These are phyloP conservation scores for Montipora capricornis DNA, from an alignment of 64 coral and sea anemone genomes.

Conservation along the genomic window DNA sequence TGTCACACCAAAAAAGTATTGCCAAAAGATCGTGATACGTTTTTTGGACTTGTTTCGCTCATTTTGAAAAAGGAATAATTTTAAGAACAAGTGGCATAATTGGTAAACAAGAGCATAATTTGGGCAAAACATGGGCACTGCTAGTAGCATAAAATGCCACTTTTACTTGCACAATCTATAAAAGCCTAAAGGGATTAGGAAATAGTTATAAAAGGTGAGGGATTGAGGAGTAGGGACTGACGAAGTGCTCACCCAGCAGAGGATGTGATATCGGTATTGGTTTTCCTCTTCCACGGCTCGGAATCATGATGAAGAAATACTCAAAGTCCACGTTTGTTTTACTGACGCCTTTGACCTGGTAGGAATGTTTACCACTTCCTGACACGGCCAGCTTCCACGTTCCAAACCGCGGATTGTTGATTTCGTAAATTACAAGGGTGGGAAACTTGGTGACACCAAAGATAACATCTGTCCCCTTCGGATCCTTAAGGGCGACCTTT, in stretches of 20 bases:
- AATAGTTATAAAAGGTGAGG: background rate
- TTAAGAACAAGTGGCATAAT: too few species aligned
- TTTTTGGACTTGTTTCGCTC: too few species aligned
- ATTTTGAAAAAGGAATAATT: too few species aligned
- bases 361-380: slow-evolving; percentile 51
- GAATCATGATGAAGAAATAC: slow-evolving; percentile 62
- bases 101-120: too few species aligned
- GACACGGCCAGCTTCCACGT: slow-evolving; percentile 51
- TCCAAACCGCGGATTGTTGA: slow-evolving; percentile 64
- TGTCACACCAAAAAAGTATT: too few species aligned
- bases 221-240: background rate
- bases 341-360: slow-evolving; percentile 58
- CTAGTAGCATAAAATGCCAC: too few species aligned
- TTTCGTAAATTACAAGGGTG: slow-evolving; percentile 66
- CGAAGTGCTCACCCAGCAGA: slow-evolving; percentile 34
- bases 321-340: slow-evolving; percentile 72
- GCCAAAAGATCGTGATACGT: too few species aligned
- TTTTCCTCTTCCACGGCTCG: background rate
- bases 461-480: slow-evolving; percentile 12
- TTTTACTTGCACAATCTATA: too few species aligned
- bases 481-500: slow-evolving; percentile 60
- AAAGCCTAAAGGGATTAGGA: background rate
- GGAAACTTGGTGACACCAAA: slow-evolving; percentile 30
- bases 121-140: too few species aligned
- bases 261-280: slow-evolving; percentile 67